Evolutionary conservation across 2,113 vertebrate genomes (phyloP).

Genomic region (Phrynosoma blainvillii): DNA sequence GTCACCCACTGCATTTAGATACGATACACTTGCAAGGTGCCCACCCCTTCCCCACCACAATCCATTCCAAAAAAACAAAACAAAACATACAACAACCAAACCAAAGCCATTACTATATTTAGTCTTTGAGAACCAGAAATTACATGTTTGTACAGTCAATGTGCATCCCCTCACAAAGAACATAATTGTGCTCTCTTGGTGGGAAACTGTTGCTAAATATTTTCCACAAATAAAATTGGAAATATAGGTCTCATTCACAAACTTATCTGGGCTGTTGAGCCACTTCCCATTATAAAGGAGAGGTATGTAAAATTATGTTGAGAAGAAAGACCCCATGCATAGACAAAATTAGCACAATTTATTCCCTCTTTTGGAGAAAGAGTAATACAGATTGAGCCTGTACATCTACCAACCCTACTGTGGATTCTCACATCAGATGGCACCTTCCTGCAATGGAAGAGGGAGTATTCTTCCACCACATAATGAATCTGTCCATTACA

Average conservation of each 20-base stretch:
- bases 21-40: background rate
- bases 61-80: conserved; percentile 7
- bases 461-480: too few species aligned
- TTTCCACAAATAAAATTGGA: background rate
- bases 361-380: background rate
- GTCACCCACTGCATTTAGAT: background rate
- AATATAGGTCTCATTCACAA: background rate
- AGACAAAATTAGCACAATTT: background rate
- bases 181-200: background rate
- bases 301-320: background rate
- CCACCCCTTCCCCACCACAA: background rate
- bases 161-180: background rate
- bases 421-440: background rate
- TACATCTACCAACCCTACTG: background rate
- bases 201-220: background rate
- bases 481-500: too few species aligned
- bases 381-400: too few species aligned
- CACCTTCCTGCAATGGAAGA: background rate
- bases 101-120: background rate
- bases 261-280: background rate
- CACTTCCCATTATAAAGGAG: background rate
- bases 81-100: background rate
- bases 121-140: background rate
- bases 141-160: background rate
- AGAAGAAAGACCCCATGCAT: too few species aligned